Conservation (phyloP, 2,888 invertebrate genomes). For the Anarsia innoxiella region DNA sequence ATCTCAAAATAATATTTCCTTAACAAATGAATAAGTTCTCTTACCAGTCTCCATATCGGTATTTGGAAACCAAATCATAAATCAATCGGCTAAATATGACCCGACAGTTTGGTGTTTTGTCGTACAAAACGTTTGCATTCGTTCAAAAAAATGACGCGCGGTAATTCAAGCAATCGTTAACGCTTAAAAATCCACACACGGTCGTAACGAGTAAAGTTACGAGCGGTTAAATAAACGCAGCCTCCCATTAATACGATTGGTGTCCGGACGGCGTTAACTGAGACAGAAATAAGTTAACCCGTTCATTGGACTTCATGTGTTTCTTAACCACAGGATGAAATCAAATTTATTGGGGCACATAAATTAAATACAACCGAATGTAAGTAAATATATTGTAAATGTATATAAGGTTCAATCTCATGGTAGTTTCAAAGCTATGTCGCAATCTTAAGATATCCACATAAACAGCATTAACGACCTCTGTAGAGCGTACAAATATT, state of each 20-base stretch:
- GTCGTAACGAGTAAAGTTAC: conserved; percentile 59
- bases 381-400: too few relatives aligned
- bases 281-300: conserved; percentile 63
- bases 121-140: conserved; percentile 34
- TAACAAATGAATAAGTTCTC: too few relatives aligned
- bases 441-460: conserved; percentile 31
- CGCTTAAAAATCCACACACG: conserved; percentile 57
- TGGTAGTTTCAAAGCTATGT: conserved; percentile 5
- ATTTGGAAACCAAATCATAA: conserved; percentile 15
- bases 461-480: conserved; percentile 55
- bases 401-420: neutral
- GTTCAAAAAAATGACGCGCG: conserved; percentile 34
- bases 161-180: conserved; percentile 37
- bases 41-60: too few relatives aligned
- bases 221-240: conserved; percentile 69
- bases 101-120: conserved; percentile 33
- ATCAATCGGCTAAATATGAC: conserved; percentile 25
- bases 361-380: neutral
- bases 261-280: conserved; percentile 43
- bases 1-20: too few relatives aligned
- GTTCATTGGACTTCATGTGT: conserved; percentile 23
- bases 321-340: conserved; percentile 1
- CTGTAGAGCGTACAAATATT: conserved; percentile 57
- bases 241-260: conserved; percentile 59
- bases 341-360: neutral